phyloP scores from a whole-genome alignment of 2,888 invertebrate genomes.

The Holacanthella duospinosa region DNA sequence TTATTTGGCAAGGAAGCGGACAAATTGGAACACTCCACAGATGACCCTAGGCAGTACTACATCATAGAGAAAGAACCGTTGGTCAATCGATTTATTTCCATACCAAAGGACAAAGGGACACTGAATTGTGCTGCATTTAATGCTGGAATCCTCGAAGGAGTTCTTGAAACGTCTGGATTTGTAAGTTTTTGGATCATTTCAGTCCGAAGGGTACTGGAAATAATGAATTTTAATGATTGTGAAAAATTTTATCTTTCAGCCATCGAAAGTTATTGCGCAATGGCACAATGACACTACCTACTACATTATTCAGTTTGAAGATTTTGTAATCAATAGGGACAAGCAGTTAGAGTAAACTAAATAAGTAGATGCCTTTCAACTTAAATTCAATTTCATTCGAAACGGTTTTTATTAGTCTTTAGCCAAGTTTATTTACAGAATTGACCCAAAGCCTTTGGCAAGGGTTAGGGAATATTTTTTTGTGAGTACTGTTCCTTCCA shows the following conservation, averaged over 20 bases:
- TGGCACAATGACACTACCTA: conserved; percentile 97
- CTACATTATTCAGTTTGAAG: conserved; percentile 97
- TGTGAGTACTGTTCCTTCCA: no score
- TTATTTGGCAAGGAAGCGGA: conserved; percentile 97
- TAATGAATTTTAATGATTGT: background rate
- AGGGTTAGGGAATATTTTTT: no score
- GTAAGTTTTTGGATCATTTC: no score
- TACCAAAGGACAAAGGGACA: conserved; percentile 94
- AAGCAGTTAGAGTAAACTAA: conserved; percentile 61
- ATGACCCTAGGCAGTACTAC: conserved; percentile 95
- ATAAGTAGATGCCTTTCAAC: no score
- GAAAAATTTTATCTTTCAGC: conserved; percentile 53
- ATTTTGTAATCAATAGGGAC: conserved; percentile 77
- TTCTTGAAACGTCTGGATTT: conserved; percentile 87
- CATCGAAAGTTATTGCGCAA: conserved; percentile 94
- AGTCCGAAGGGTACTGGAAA: no score
- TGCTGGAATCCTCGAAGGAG: conserved; percentile 94
- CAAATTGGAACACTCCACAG: conserved; percentile 94
- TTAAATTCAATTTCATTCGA: no score
- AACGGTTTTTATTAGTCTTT: no score
- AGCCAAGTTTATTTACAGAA: no score
- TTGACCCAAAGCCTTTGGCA: no score
- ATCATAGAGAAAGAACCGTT: conserved; percentile 96
- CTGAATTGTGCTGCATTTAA: conserved; percentile 97
- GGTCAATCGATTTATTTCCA: conserved; percentile 92